Percentiles rank a stretch among this genome's conserved stretches.
Evolutionary conservation across 1,140 invertebrate species (phyloP).

Genomic region (Liolophura sinensis): DNA sequence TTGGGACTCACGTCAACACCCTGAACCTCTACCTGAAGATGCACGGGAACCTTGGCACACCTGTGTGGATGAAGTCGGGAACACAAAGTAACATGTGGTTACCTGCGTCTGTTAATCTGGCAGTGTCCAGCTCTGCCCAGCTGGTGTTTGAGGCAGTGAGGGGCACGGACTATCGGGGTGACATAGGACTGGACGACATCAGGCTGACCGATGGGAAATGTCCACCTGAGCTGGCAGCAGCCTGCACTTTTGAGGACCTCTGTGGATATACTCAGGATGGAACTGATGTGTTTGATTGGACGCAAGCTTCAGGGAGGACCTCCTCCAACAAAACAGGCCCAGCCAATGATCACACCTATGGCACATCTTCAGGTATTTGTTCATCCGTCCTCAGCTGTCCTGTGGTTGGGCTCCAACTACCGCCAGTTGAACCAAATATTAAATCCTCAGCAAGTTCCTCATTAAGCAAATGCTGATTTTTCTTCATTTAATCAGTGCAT

Average conservation of each 20-base stretch:
- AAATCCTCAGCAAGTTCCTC: no score
- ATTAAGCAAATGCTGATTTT: no score
- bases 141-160: conserved; percentile 71
- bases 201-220: conserved; percentile 33
- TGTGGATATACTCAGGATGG: conserved; percentile 4
- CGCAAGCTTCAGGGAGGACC: conserved; percentile 10
- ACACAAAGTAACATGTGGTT: conserved; percentile 47
- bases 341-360: conserved; percentile 16
- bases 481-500: no score
- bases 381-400: no score
- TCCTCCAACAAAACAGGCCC: conserved; percentile 16
- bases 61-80: conserved; percentile 39
- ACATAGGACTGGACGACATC: conserved; percentile 52
- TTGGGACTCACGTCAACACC: conserved; percentile 60
- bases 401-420: no score
- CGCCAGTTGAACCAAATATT: background rate
- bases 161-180: conserved; percentile 38
- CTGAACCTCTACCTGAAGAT: conserved; percentile 47
- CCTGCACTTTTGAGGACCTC: conserved; percentile 6
- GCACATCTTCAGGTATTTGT: conserved; percentile 6
- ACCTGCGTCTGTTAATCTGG: conserved; percentile 29
- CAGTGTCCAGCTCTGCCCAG: conserved; percentile 44
- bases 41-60: conserved; percentile 16
- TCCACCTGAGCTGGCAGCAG: background rate
- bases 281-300: conserved; percentile 29